phyloP scores from a whole-genome alignment of 2,797 vertebrate genomes.

The Brachyrhaphis roseni region DNA sequence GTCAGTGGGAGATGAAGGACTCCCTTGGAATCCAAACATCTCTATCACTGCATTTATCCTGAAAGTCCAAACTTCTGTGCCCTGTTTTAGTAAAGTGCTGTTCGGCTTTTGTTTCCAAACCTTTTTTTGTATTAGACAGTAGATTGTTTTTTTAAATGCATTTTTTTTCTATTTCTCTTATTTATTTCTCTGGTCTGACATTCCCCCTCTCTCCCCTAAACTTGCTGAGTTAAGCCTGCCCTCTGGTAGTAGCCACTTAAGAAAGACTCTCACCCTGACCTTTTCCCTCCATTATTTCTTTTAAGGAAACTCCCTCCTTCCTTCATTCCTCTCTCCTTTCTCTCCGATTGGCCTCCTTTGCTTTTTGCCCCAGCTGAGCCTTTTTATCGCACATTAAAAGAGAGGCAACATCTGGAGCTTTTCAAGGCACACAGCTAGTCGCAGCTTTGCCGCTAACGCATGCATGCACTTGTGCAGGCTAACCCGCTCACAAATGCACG shows the following conservation, averaged over 20 bases:
- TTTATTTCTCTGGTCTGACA: constrained; percentile 74
- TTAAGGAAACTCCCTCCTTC: constrained; percentile 76
- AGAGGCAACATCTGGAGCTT: constrained; percentile 90
- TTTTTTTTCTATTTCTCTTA: constrained; percentile 41
- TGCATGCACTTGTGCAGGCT: constrained; percentile 71
- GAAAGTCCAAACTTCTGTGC: constrained; percentile 15
- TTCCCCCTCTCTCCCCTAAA: constrained; percentile 48
- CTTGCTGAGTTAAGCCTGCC: constrained; percentile 81
- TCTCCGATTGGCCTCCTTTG: constrained; percentile 73
- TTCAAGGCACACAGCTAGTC: constrained; percentile 82
- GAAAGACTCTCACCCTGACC: constrained; percentile 82
- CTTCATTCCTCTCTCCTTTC: constrained; percentile 78
- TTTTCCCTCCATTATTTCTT: constrained; percentile 82
- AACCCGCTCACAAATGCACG: constrained; percentile 58
- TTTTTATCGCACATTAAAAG: constrained; percentile 89
- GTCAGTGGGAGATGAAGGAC: constrained; percentile 78
- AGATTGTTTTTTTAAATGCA: background rate
- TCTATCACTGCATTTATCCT: constrained; percentile 67
- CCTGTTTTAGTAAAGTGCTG: constrained; percentile 25
- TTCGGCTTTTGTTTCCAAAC: constrained; percentile 14
- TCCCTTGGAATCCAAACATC: constrained; percentile 72
- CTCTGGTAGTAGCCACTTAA: constrained; percentile 81
- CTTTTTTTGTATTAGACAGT: background rate
- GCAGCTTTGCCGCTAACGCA: constrained; percentile 75
- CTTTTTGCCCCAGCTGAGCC: constrained; percentile 89